A percentile compares a stretch with the other conserved stretches of the same genome.
These are phyloP conservation scores for Malurus splendens DNA, from an alignment of 2,797 vertebrate species.

Conservation along the genomic window DNA sequence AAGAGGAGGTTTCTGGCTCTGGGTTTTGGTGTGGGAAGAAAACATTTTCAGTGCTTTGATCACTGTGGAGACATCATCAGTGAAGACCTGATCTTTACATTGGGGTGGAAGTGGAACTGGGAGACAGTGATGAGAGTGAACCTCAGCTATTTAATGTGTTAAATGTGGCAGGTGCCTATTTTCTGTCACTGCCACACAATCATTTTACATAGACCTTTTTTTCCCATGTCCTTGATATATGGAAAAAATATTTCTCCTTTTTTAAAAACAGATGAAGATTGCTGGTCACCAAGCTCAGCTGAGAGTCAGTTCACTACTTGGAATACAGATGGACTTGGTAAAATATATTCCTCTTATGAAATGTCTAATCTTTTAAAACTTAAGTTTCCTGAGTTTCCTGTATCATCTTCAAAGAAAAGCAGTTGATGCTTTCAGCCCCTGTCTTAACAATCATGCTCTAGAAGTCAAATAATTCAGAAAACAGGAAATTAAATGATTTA, in stretches of 20 bases:
- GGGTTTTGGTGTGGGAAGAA: background rate
- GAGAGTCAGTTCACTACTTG: constrained; percentile 2
- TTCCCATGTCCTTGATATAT: background rate
- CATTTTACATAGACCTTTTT: background rate
- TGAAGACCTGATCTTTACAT: background rate
- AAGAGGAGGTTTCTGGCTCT: background rate
- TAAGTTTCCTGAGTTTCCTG: constrained; percentile 51
- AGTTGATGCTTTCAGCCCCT: background rate
- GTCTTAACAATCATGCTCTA: constrained; percentile 19
- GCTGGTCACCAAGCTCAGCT: background rate
- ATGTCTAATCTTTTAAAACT: constrained; percentile 46
- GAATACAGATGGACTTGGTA: constrained; percentile 22
- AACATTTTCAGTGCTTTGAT: background rate
- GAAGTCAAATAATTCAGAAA: constrained; percentile 58
- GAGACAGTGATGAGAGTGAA: background rate
- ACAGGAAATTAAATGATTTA: constrained; percentile 72
- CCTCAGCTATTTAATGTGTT: background rate
- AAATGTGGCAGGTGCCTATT: background rate
- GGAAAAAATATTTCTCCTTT: constrained; percentile 11
- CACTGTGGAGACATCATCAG: background rate
- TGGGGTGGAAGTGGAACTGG: background rate
- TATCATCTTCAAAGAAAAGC: constrained; percentile 63
- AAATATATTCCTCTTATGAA: constrained; percentile 50
- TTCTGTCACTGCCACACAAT: constrained; percentile 4
- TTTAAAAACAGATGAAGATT: background rate